These are phyloP conservation scores for Suillia variegata DNA, from an alignment of 2,888 invertebrate species.

Conservation along the genomic window DNA sequence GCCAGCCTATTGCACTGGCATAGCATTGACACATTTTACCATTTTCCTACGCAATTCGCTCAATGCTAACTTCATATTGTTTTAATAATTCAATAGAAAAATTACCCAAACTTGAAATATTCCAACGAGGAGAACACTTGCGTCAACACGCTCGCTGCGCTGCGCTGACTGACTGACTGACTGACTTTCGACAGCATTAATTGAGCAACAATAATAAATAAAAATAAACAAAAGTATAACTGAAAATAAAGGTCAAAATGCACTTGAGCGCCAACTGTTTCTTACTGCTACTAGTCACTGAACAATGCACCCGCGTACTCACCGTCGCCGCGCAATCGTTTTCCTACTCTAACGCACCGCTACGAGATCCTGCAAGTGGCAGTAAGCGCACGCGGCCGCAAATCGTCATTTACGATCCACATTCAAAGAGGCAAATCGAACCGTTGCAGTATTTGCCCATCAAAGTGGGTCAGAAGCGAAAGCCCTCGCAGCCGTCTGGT, in stretches of 20 bases:
- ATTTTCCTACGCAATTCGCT: background rate
- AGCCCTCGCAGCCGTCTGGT: conserved; percentile 12
- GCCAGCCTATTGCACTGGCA: no score
- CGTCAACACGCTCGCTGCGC: no score
- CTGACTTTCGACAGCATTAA: no score
- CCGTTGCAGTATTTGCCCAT: background rate
- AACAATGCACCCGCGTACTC: no score
- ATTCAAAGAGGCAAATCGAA: background rate
- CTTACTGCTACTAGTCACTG: no score
- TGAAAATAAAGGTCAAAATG: no score
- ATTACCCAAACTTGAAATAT: background rate
- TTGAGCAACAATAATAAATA: no score
- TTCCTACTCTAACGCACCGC: background rate
- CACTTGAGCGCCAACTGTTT: no score
- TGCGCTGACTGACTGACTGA: no score
- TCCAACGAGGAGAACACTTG: no score
- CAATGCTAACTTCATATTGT: background rate
- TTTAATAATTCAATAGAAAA: background rate
- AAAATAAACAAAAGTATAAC: no score
- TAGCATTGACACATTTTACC: background rate
- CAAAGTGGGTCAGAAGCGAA: background rate
- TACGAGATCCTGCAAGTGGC: no score
- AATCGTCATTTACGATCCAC: background rate
- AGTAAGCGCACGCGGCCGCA: background rate
- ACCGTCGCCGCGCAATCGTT: background rate